Base-by-base conservation (phyloP, 2,888 invertebrate genomes). In the Diachrysia chrysitis region DNA sequence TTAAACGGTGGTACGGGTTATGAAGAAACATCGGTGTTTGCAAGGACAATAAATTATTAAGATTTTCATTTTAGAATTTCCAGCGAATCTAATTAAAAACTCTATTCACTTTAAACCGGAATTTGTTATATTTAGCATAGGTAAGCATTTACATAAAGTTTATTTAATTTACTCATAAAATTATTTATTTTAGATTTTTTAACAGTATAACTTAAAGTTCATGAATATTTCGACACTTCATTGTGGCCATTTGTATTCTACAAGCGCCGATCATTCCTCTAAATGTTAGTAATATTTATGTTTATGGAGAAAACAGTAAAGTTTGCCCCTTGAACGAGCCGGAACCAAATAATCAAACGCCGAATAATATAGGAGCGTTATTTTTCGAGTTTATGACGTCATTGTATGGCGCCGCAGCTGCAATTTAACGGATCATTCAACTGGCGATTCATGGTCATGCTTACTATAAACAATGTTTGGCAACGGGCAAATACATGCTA, bases 401-500 rank as follows among this genome's bases (percentile, higher is more conserved):
- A 81, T 76, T 63, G 23, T 7, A 46, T 65, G 82, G 74, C 81
- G 79, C 76, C 81, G 63, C 58, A 25, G 67, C 61, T 73, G 72
- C 72, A 81, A 80, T 80, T 81, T 81, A 68, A 81, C 71, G 76
- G 71, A 72, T 81, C 71, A 81, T 81, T 81, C 74, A 69, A 69
- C 76, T 65, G 72, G 67, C 82, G 66, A 79, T 78, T 78, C 73
- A 80, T 69, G 79, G 76, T 78, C 73, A 80, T 69, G 79, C 69
- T 72, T 62, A 62, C 62, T 66, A 73, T 66, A 71, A 73, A 78
- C 66, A 67, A 63, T 71, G 37, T 69, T 78, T 37, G 64, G 54
- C 42, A 46, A 66, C 69, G 62, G 54, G 19, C 14, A 17, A 56
- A 32, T n/a, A n/a, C n/a, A n/a, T 16, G 16, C 3, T 42, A n/a